phyloP scores from a whole-genome alignment of 92 coral and sea anemone species.

The Parazoanthus swiftii region DNA sequence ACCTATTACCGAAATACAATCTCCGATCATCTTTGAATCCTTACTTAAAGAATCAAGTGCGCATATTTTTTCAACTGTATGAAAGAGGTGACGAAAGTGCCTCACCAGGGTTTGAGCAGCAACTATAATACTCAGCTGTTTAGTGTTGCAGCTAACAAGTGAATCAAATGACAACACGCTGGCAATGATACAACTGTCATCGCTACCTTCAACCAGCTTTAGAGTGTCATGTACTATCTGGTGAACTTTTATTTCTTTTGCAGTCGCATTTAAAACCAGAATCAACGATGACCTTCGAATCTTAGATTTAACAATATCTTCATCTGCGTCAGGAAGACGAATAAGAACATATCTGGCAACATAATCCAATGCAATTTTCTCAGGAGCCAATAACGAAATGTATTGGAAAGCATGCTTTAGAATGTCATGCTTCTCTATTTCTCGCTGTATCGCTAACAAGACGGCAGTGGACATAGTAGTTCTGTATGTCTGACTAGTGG shows the following conservation, averaged over 20 bases:
- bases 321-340: conserved; percentile 13
- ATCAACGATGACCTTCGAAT: background rate
- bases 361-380: background rate
- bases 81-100: background rate
- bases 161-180: background rate
- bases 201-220: background rate
- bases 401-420: conserved; percentile 6
- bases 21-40: background rate
- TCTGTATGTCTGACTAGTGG: background rate
- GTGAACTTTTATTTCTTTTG: background rate
- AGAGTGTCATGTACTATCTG: background rate
- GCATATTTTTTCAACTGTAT: background rate
- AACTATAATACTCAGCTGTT: background rate
- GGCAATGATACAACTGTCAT: background rate
- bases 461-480: too few relatives aligned
- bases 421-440: background rate
- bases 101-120: background rate
- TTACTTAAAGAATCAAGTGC: background rate
- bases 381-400: background rate
- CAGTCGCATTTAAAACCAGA: background rate
- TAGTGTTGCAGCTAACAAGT: background rate
- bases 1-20: background rate
- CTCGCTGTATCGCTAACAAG: too few relatives aligned
- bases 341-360: background rate
- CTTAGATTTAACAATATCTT: background rate